A percentile compares a stretch with the other conserved stretches of the same genome.
phyloP scores from a whole-genome alignment of 2,113 vertebrate species.

The Menidia beryllina region DNA sequence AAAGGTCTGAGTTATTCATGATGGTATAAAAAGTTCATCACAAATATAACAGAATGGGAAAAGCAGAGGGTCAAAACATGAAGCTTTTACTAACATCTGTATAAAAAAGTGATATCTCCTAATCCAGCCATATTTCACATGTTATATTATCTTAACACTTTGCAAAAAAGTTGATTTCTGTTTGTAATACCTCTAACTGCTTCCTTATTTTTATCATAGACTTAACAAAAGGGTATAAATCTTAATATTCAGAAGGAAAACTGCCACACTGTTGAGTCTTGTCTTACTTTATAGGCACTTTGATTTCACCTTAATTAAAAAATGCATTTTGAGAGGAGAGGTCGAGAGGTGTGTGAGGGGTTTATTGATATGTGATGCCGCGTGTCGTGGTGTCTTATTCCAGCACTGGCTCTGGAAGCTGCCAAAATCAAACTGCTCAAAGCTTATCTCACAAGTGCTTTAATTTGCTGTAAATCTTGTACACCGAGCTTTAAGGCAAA shows the following conservation, averaged over 20 bases:
- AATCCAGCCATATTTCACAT: not conserved
- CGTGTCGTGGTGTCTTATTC: not conserved
- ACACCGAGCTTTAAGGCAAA: conserved; percentile 33
- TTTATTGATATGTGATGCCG: not conserved
- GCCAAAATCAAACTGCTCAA: conserved; percentile 17
- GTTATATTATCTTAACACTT: too few relatives aligned
- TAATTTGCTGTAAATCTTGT: conserved; percentile 26
- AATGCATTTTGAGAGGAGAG: conserved; percentile 5
- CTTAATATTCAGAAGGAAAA: not conserved
- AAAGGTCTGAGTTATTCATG: too few relatives aligned
- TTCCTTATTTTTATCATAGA: not conserved
- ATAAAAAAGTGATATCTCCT: not conserved
- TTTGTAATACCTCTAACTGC: not conserved
- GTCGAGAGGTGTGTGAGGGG: not conserved
- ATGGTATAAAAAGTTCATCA: too few relatives aligned
- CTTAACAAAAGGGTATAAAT: too few relatives aligned
- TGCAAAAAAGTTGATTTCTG: too few relatives aligned
- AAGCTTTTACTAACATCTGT: not conserved
- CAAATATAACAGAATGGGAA: not conserved
- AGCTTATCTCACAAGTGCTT: conserved; percentile 9
- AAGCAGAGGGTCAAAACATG: not conserved
- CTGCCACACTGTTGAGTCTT: not conserved
- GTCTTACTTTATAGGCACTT: not conserved
- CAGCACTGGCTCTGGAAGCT: conserved; percentile 13
- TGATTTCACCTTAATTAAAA: not conserved